Evolutionary conservation across 2,113 vertebrate species (phyloP).

Genomic region (Myotis brandtii): DNA sequence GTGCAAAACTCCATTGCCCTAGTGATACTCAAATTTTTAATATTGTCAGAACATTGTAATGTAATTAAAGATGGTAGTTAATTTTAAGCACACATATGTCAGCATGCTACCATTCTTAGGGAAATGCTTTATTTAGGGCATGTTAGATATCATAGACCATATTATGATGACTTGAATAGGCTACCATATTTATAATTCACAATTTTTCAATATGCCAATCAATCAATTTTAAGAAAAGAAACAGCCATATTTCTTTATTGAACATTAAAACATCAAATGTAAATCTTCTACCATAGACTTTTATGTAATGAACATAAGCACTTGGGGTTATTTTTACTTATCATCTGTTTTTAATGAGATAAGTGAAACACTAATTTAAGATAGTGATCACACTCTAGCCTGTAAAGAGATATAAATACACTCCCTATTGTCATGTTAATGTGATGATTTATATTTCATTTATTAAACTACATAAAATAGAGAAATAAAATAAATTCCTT

Average conservation of each 20-base stretch:
- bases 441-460: conserved; percentile 75
- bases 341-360: conserved; percentile 68
- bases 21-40: background rate
- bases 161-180: background rate
- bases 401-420: conserved; percentile 74
- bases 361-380: conserved; percentile 74
- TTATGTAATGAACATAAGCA: conserved; percentile 3
- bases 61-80: background rate
- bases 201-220: background rate
- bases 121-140: background rate
- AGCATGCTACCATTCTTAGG: background rate
- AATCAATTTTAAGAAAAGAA: background rate
- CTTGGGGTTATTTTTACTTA: conserved; percentile 13
- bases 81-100: background rate
- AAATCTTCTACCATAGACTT: background rate
- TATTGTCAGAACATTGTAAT: background rate
- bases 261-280: background rate
- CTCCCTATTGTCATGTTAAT: conserved; percentile 67
- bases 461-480: conserved; percentile 75
- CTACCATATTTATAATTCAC: background rate
- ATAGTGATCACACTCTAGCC: conserved; percentile 66
- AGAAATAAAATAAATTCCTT: conserved; percentile 83
- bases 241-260: background rate
- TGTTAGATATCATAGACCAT: background rate
- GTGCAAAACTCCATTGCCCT: background rate